Evolutionary conservation across 2,113 vertebrate species (phyloP).

Genomic region (Scomber scombrus): DNA sequence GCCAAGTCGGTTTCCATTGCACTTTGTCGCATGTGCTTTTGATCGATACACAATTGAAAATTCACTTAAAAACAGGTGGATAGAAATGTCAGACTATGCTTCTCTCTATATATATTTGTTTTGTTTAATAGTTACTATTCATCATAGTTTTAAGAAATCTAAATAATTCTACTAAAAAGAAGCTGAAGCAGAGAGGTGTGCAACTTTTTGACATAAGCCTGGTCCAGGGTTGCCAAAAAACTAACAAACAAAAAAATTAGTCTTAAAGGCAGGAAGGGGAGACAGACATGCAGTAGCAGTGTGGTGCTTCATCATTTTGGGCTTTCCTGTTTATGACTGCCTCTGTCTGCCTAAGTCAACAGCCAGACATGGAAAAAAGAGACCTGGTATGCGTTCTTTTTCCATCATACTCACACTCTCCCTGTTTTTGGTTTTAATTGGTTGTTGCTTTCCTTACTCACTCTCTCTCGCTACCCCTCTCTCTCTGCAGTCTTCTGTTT

Average conservation of each 20-base stretch:
- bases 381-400: slow-evolving; percentile 63
- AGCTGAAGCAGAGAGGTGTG: no score
- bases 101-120: no score
- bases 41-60: no score
- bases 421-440: slow-evolving; percentile 72
- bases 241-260: no score
- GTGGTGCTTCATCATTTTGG: slow-evolving; percentile 59
- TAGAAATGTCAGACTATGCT: background rate
- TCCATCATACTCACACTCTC: slow-evolving; percentile 64
- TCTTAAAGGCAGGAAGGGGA: background rate
- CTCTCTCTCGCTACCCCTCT: slow-evolving; percentile 21
- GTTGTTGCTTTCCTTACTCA: slow-evolving; percentile 33
- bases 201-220: no score
- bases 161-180: background rate
- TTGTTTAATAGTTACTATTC: no score
- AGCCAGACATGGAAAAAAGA: slow-evolving; percentile 63
- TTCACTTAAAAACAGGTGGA: no score
- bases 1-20: no score
- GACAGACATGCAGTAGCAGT: slow-evolving; percentile 29
- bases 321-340: slow-evolving; percentile 74
- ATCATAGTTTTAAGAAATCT: background rate
- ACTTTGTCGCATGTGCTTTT: no score
- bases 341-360: slow-evolving; percentile 69
- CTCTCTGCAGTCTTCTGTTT: slow-evolving; percentile 30
- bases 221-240: no score